Evolutionary conservation across 2,888 invertebrate genomes (phyloP).

Genomic region (Pardosa pseudoannulata): DNA sequence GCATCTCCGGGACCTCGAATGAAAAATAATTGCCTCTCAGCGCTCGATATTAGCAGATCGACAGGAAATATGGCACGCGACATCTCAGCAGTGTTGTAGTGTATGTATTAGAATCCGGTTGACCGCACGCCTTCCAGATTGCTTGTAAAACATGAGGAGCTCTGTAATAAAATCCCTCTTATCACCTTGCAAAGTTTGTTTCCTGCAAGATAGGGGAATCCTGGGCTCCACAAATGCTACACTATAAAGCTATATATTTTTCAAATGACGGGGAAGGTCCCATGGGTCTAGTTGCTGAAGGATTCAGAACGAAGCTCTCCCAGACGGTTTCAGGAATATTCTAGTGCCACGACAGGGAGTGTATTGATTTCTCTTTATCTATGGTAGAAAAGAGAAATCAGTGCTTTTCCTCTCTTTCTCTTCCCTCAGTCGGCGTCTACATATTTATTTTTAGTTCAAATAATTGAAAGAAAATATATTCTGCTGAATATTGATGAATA

Average conservation of each 20-base stretch:
- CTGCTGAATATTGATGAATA: too few species aligned
- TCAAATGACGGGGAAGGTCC: neutral
- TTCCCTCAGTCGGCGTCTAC: too few species aligned
- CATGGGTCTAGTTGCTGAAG: neutral
- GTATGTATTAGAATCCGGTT: conserved; percentile 5
- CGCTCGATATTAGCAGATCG: neutral
- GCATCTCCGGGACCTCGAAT: conserved; percentile 2
- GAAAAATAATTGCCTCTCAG: conserved; percentile 8
- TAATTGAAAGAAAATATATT: too few species aligned
- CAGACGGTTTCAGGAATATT: neutral
- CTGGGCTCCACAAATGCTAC: neutral
- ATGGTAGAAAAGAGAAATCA: too few species aligned
- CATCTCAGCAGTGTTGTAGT: neutral
- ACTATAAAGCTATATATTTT: neutral
- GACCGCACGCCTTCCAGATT: neutral
- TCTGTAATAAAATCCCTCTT: conserved; percentile 35
- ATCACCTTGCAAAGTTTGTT: conserved; percentile 30
- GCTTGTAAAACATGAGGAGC: conserved; percentile 13
- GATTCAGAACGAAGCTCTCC: neutral
- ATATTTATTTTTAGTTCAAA: too few species aligned
- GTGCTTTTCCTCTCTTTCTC: too few species aligned
- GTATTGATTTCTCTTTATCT: neutral
- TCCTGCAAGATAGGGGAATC: conserved; percentile 8
- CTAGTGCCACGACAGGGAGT: neutral
- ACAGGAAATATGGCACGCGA: conserved; percentile 19